These are phyloP conservation scores for Chrysina gloriosa DNA, from an alignment of 2,888 invertebrate genomes.

Conservation along the genomic window DNA sequence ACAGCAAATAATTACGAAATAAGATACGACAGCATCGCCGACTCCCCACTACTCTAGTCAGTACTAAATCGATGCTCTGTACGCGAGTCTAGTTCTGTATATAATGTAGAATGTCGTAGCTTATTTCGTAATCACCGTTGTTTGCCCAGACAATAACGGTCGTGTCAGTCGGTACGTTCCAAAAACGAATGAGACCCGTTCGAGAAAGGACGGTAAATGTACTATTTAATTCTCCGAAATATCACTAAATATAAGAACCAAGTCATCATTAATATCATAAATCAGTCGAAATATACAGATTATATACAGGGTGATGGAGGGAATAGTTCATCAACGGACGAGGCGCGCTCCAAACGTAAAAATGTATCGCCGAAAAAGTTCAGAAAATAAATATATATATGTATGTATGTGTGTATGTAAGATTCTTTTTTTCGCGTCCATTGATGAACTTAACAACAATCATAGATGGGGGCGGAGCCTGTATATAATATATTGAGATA, in stretches of 20 bases:
- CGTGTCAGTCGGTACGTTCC: conserved; percentile 17
- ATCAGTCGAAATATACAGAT: conserved; percentile 34
- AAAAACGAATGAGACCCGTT: conserved; percentile 31
- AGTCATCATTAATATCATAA: neutral
- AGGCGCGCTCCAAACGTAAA: too few species aligned
- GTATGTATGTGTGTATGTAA: too few species aligned
- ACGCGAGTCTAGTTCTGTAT: too few species aligned
- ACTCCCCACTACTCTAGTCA: too few species aligned
- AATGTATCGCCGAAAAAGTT: too few species aligned
- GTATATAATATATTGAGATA: conserved; percentile 2
- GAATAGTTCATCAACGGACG: too few species aligned
- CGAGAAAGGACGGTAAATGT: conserved; percentile 30
- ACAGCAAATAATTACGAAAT: neutral
- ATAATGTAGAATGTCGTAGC: too few species aligned
- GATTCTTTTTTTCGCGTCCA: too few species aligned
- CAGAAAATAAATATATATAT: too few species aligned
- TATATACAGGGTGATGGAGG: conserved; percentile 24
- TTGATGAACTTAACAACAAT: neutral
- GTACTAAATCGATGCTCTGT: too few species aligned
- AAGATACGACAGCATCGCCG: neutral
- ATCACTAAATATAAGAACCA: conserved; percentile 32
- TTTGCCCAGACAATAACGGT: neutral
- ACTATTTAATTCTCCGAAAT: conserved; percentile 30
- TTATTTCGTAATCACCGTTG: neutral
- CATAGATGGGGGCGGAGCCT: too few species aligned